Base-by-base conservation (phyloP, 2,888 invertebrate species). In the Drosophila kuntzei region DNA sequence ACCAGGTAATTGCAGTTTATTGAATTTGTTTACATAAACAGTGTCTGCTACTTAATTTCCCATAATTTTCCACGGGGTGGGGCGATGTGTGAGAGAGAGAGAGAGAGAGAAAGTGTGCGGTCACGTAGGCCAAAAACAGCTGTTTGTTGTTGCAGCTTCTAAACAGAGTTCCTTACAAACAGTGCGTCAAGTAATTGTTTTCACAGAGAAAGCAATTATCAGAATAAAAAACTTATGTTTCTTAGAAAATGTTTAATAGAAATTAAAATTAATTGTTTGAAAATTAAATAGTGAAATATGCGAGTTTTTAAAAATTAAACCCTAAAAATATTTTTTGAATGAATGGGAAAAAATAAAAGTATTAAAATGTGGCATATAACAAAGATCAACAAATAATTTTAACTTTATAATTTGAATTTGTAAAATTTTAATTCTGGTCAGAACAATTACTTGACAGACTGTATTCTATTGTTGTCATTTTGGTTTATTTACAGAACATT, bases 401-500 rank as follows among this genome's bases (percentile, higher is more conserved):
- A n/a, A n/a, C n/a, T n/a, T n/a, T n/a, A n/a, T n/a, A n/a, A n/a
- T n/a, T n/a, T 22, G 22, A 25, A 7, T 25, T 25, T 25, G 25
- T 7, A 7, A 25, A 6, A 25, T 25, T 25, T 25, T 25, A 25
- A 25, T 8, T 7, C 5, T 11, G 5, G 6, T n/a, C 6, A 34
- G 6, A n/a, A n/a, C 5, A 34, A 2, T 34, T n/a, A 6, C n/a
- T 0, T 34, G 34, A n/a, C 6, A 7, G n/a, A 34, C 34, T 37
- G 22, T 32, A 54, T 61, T 64, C 50, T 41, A 51, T 63, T 66
- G 57, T 20, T 59, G 14, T 60, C 29, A n/a, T n/a, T 18, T 39
- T 8, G 11, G 16, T 6, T 12, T 62, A 5, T 54, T 88, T 80
- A 18, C 71, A 92, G 92, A 88, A 89, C 91, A 37, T 76, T 92